phyloP scores from a whole-genome alignment of 2,888 invertebrate species.

The Ormia ochracea region DNA sequence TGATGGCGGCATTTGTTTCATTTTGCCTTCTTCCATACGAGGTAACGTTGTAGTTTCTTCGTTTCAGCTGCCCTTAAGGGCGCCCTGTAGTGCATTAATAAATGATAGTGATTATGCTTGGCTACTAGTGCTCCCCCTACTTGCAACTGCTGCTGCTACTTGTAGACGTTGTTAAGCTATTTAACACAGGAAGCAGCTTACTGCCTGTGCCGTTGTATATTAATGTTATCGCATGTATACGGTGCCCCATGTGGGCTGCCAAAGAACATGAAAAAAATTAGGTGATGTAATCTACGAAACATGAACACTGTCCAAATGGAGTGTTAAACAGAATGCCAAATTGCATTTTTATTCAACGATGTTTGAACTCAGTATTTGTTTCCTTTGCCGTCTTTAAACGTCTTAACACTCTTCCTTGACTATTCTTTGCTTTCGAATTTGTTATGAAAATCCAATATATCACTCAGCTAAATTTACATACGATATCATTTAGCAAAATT shows the following conservation, averaged over 20 bases:
- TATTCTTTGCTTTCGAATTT: too few species aligned
- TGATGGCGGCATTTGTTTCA: slow-evolving; percentile 33
- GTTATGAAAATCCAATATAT: too few species aligned
- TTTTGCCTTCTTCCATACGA: slow-evolving; percentile 7
- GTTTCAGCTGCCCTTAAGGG: slow-evolving; percentile 30
- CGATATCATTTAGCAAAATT: too few species aligned
- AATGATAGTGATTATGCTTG: slow-evolving; percentile 32
- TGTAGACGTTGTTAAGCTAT: background rate
- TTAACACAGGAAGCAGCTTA: slow-evolving; percentile 35
- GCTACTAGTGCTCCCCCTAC: slow-evolving; percentile 19
- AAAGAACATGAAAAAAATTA: background rate
- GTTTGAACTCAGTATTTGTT: background rate
- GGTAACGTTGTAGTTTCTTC: background rate
- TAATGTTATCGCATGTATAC: slow-evolving; percentile 21
- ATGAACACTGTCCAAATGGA: background rate
- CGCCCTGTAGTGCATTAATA: slow-evolving; percentile 47
- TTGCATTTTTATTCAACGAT: background rate
- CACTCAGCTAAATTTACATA: too few species aligned
- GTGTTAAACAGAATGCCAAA: slow-evolving; percentile 6
- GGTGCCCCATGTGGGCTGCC: background rate
- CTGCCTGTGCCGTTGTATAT: slow-evolving; percentile 20
- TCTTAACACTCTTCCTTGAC: too few species aligned
- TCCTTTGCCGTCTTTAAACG: background rate
- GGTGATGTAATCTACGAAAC: slow-evolving; percentile 27
- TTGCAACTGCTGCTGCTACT: background rate